Percentiles rank a stretch among this genome's conserved stretches.
Conservation (phyloP, 2,797 vertebrate species). For the Crypturellus tataupa region DNA sequence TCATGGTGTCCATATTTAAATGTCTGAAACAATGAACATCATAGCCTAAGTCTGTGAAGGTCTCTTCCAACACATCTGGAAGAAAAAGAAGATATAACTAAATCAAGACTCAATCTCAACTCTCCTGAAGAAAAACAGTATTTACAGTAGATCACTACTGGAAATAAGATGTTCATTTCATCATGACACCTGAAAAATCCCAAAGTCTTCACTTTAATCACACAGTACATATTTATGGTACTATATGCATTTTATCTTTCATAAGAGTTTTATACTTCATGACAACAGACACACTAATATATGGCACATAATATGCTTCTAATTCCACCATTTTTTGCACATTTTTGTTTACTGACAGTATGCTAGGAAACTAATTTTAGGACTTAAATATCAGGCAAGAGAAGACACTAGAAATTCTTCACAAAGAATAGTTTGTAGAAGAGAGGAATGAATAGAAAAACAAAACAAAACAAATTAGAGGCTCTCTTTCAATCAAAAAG, state of each 20-base stretch:
- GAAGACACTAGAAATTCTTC: background rate
- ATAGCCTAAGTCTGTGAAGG: conserved; percentile 86
- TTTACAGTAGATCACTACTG: background rate
- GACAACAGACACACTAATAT: background rate
- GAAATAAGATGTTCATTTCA: background rate
- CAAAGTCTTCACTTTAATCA: background rate
- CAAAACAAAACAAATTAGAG: background rate
- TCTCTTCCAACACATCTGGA: conserved; percentile 82
- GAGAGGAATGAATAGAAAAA: background rate
- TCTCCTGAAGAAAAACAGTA: background rate
- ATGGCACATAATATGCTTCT: background rate
- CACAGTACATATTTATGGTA: background rate
- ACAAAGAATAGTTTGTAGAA: background rate
- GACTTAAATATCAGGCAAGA: background rate
- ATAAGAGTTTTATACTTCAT: background rate
- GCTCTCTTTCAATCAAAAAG: background rate
- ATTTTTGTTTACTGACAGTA: background rate
- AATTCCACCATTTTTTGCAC: background rate
- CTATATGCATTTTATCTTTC: background rate
- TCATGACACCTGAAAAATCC: background rate
- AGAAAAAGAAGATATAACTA: background rate
- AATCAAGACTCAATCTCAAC: background rate
- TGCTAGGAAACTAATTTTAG: background rate
- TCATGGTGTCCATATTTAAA: conserved; percentile 51
- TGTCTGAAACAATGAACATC: conserved; percentile 71